Evolutionary conservation across 2,797 vertebrate species (phyloP).

Genomic region (Scolopax bukidnonensis): DNA sequence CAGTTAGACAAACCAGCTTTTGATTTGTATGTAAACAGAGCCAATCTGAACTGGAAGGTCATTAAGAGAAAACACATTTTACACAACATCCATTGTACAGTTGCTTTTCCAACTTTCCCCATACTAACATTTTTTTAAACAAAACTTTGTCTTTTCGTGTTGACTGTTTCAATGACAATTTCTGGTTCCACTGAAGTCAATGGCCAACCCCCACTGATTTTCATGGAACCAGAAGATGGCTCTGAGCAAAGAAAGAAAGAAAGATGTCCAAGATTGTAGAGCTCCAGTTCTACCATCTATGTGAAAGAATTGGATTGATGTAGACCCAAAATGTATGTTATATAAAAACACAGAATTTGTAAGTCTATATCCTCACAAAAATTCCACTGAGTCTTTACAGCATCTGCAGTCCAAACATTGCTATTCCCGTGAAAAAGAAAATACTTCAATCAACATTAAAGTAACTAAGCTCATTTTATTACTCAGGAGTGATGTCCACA

Average conservation of each 20-base stretch:
- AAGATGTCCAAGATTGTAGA: neutral
- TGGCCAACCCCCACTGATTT: neutral
- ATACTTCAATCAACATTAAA: neutral
- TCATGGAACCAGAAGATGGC: neutral
- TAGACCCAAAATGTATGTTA: neutral
- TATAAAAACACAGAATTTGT: neutral
- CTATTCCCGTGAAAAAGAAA: neutral
- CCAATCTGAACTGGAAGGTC: constrained; percentile 62
- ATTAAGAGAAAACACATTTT: constrained; percentile 66
- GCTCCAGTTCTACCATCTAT: neutral
- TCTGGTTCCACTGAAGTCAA: neutral
- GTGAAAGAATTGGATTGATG: neutral
- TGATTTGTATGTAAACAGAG: constrained; percentile 69
- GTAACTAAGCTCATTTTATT: neutral
- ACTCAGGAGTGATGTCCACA: neutral
- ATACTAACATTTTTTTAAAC: neutral
- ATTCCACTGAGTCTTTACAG: neutral
- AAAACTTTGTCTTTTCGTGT: neutral
- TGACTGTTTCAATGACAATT: constrained; percentile 1
- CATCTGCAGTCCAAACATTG: neutral
- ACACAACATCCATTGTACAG: constrained; percentile 39
- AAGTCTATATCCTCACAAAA: neutral
- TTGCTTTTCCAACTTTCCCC: constrained; percentile 51
- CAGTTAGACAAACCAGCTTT: constrained; percentile 61
- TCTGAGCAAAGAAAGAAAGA: neutral